A percentile compares a stretch with the other conserved stretches of the same genome.
Evolutionary conservation across 2,888 invertebrate genomes (phyloP).

Genomic region (Plagodis pulveraria): DNA sequence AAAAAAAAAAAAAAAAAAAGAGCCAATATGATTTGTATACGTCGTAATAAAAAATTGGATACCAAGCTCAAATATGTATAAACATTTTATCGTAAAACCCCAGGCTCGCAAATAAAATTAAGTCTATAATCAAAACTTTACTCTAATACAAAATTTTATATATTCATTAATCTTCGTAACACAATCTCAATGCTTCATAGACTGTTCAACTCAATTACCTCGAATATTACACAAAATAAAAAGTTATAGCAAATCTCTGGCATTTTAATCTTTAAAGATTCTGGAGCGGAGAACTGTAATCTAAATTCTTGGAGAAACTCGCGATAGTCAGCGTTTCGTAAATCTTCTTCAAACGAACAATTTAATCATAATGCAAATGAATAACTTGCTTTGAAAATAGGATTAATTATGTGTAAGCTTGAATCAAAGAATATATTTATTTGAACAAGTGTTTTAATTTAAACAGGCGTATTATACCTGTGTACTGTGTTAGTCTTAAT

Average conservation of each 20-base stretch:
- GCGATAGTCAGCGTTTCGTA: conserved; percentile 9
- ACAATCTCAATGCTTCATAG: background rate
- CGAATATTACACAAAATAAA: conserved; percentile 10
- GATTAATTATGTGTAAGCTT: background rate
- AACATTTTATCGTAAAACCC: too few relatives aligned
- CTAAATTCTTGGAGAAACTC: conserved; percentile 18
- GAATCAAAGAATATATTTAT: too few relatives aligned
- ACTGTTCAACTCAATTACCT: conserved; percentile 4
- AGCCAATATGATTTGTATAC: too few relatives aligned
- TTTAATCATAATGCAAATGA: conserved; percentile 4
- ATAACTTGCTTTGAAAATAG: background rate
- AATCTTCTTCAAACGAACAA: conserved; percentile 4
- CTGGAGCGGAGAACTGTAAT: conserved; percentile 14
- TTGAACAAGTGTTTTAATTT: too few relatives aligned
- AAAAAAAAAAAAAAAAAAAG: too few relatives aligned
- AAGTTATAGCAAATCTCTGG: conserved; percentile 7
- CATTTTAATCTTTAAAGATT: conserved; percentile 22
- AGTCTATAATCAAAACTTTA: too few relatives aligned
- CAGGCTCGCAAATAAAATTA: too few relatives aligned
- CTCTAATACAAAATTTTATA: background rate
- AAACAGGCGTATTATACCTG: too few relatives aligned
- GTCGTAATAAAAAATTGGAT: too few relatives aligned
- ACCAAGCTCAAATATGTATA: too few relatives aligned
- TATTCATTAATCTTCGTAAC: background rate
- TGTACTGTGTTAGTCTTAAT: too few relatives aligned